phyloP scores from a whole-genome alignment of 2,113 vertebrate species.

The Catharus bicknelli region DNA sequence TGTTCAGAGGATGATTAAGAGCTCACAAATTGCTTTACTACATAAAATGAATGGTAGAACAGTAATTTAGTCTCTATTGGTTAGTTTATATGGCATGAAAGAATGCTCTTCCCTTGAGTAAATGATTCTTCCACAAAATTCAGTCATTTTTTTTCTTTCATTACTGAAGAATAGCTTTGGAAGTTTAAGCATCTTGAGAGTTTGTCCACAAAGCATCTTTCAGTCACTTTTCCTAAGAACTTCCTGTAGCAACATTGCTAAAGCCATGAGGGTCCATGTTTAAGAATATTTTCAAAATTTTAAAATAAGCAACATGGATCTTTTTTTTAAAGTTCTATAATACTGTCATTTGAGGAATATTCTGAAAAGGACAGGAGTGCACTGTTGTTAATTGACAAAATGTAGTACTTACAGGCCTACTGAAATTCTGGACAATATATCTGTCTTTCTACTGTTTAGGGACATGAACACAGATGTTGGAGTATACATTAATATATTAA shows the following conservation, averaged over 20 bases:
- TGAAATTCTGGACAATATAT: not conserved
- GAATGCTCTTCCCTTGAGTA: not conserved
- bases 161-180: not conserved
- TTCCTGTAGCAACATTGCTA: not conserved
- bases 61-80: not conserved
- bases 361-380: not conserved
- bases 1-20: not conserved
- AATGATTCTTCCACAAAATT: not conserved
- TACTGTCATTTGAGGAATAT: not conserved
- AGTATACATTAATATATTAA: not conserved
- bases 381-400: not conserved
- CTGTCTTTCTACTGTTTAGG: not conserved
- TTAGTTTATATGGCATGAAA: not conserved
- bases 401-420: not conserved
- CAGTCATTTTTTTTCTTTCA: not conserved
- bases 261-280: not conserved
- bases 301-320: not conserved
- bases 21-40: not conserved
- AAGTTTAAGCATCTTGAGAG: not conserved
- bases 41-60: not conserved
- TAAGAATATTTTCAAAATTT: not conserved
- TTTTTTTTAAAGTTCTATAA: not conserved
- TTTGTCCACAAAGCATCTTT: not conserved
- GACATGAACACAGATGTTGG: not conserved
- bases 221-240: not conserved